Conservation (phyloP, 1,140 invertebrate genomes). For the Papilio helenus region DNA sequence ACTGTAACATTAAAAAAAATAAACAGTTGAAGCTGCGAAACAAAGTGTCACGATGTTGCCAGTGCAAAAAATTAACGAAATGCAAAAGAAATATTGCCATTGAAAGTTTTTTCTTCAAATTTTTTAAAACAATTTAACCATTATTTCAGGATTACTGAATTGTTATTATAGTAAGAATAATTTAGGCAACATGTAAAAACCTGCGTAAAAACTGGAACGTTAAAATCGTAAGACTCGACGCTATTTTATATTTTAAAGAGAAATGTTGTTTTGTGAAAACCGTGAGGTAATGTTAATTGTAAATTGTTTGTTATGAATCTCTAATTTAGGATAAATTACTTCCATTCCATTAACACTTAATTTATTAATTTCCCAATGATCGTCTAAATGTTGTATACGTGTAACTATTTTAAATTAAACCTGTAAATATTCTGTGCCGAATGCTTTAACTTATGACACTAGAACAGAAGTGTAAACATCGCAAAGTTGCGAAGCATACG, state of each 20-base stretch:
- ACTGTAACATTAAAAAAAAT: neutral
- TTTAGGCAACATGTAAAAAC: no score
- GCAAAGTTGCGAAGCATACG: conserved; percentile 4
- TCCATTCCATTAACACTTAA: neutral
- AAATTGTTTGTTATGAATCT: no score
- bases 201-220: no score
- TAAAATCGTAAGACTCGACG: no score
- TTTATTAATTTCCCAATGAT: neutral
- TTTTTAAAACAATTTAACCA: no score
- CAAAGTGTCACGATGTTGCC: neutral
- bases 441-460: neutral
- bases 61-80: neutral
- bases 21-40: no score
- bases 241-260: neutral
- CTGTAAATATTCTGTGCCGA: neutral
- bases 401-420: neutral
- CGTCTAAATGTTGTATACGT: neutral
- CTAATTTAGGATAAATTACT: neutral
- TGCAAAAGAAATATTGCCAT: neutral
- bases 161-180: no score
- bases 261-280: neutral
- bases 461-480: conserved; percentile 1
- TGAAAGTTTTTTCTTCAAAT: neutral
- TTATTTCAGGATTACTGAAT: no score
- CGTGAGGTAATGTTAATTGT: no score